Evolutionary conservation across 1,140 invertebrate species (phyloP).

Genomic region (Magallana angulata): DNA sequence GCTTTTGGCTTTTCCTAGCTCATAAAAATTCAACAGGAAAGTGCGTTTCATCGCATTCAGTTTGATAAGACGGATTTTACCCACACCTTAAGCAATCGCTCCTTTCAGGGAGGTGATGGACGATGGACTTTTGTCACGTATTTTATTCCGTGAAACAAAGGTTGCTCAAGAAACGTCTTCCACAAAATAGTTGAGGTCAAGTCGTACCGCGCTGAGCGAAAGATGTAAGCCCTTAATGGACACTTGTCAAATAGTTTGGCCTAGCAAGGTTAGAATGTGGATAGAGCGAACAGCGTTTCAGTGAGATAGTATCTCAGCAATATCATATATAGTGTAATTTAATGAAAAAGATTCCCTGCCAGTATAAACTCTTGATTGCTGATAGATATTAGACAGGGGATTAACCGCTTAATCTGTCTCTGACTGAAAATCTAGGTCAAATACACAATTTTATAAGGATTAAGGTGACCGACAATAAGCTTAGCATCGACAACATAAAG

Average conservation of each 20-base stretch:
- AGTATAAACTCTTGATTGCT: not conserved
- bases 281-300: not conserved
- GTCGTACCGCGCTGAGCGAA: not conserved
- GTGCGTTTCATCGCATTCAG: not conserved
- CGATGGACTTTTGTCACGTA: not conserved
- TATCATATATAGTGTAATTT: constrained; percentile 21
- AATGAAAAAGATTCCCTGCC: not conserved
- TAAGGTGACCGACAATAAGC: constrained; percentile 17
- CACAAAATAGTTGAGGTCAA: constrained; percentile 13
- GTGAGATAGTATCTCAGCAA: constrained; percentile 23
- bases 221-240: constrained; percentile 25
- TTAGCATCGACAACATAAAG: constrained; percentile 22
- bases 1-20: not conserved
- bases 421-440: not conserved
- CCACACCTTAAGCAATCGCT: not conserved
- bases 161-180: not conserved
- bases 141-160: not conserved
- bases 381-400: not conserved
- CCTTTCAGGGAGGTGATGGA: not conserved
- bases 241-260: constrained; percentile 5
- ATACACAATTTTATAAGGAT: constrained; percentile 22
- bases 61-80: not conserved
- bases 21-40: not conserved
- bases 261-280: constrained; percentile 30
- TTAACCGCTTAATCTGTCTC: constrained; percentile 23